Evolutionary conservation across 2,888 invertebrate species (phyloP), one percentile per base, ranked within the genome.

Genomic region (Pardosa pseudoannulata): DNA sequence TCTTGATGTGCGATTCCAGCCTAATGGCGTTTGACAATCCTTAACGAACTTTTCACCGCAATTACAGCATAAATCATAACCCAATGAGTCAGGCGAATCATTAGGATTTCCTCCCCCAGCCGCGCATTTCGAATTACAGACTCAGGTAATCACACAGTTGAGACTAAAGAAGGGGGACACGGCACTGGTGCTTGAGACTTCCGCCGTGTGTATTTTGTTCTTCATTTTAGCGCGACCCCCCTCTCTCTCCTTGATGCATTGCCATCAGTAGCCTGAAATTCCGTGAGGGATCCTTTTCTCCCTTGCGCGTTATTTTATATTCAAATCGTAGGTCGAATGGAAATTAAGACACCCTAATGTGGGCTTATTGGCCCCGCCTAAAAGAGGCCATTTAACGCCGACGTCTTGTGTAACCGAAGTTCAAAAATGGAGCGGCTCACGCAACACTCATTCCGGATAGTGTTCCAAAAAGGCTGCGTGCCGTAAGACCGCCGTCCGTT

Each of bases 331-430:
- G n/a, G 56, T 56, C 56, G 56, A 76, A 76, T 46, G 46, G 72
- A 72, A 79, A 79, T 79, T 72, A 79, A 79, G 79, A 72, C 79
- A 31, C 79, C 72, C 56, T 56, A 72, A 79, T 46, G 19, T 39
- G 32, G 46, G 75, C 75, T 70, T 70, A 82, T 71, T 71, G 36
- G 73, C 73, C 62, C 70, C 70, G 70, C 81, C 75, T 72, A 70
- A 72, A 46, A 28, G 71, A 64, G 27, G 71, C 62, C 81, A 56
- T 41, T 76, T 76, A 72, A 83, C 82, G 76, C 76, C 65, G 74
- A 50, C 64, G 62, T 41, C 41, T 64, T 76, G 32, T 71, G 81
- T 82, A 82, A 74, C 81, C 32, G 64, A 23, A 56, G 23, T 3
- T 56, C 81, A 16, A 39, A 70, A 83, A 83, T 71, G 82, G 71